Conservation (phyloP, 2,113 vertebrate species). For the Tichodroma muraria region DNA sequence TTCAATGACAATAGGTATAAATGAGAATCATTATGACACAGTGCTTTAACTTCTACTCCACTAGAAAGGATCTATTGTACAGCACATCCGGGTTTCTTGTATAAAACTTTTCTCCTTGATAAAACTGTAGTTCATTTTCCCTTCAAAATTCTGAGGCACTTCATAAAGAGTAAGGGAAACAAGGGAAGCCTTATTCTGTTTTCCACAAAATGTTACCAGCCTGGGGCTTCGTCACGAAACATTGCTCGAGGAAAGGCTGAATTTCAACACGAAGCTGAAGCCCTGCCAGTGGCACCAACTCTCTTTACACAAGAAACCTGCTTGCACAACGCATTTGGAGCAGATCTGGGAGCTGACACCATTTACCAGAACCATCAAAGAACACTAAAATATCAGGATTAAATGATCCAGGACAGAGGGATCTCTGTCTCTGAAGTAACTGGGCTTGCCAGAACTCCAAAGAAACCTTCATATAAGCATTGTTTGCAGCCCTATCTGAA, state of each 20-base stretch:
- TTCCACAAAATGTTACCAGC: neutral
- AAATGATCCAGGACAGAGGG: neutral
- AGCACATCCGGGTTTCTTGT: neutral
- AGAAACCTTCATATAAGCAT: neutral
- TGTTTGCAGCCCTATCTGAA: neutral
- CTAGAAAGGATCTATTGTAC: conserved; percentile 26
- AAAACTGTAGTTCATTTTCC: conserved; percentile 38
- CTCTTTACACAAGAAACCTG: neutral
- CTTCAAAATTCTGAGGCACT: conserved; percentile 43
- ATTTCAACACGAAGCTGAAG: neutral
- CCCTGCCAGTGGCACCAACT: neutral
- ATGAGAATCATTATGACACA: neutral
- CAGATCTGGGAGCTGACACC: neutral
- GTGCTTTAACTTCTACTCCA: neutral
- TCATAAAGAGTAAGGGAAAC: conserved; percentile 34
- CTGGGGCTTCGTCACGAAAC: neutral
- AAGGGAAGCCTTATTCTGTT: conserved; percentile 45
- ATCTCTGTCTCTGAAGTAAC: neutral
- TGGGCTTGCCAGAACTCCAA: neutral
- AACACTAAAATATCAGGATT: neutral
- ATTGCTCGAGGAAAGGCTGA: conserved; percentile 15
- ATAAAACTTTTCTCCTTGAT: conserved; percentile 10
- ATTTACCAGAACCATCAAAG: neutral
- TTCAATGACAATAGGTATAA: neutral
- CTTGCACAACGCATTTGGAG: neutral